These are phyloP conservation scores for Eunapius fragilis DNA, from an alignment of 37 sponge, comb jelly and placozoan species.

Conservation along the genomic window DNA sequence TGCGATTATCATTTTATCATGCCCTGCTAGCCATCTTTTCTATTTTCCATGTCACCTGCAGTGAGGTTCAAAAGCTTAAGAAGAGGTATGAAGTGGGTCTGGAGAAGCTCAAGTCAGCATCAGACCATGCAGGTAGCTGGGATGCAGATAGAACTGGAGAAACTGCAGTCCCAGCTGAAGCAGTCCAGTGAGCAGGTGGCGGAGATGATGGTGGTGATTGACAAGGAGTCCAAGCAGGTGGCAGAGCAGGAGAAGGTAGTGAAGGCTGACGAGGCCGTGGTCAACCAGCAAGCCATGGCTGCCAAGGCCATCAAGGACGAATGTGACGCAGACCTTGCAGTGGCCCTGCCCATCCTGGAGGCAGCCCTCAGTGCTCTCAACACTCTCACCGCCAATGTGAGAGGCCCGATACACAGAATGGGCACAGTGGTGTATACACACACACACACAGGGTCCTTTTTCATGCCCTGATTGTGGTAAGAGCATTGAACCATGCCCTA, in stretches of 20 bases:
- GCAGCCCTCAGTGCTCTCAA: conserved; percentile 93
- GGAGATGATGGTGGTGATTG: conserved; percentile 95
- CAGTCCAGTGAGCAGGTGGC: conserved; percentile 91
- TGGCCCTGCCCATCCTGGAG: conserved; percentile 94
- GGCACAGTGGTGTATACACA: too few species aligned
- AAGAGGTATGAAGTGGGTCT: conserved; percentile 92
- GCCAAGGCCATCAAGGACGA: conserved; percentile 98
- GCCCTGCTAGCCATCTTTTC: not conserved
- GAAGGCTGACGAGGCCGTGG: conserved; percentile 95
- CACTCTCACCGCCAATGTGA: conserved; percentile 82
- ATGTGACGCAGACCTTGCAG: conserved; percentile 97
- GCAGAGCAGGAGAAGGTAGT: conserved; percentile 93
- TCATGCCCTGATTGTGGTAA: too few species aligned
- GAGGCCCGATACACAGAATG: too few species aligned
- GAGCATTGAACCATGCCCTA: too few species aligned
- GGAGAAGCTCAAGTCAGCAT: conserved; percentile 92
- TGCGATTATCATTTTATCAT: not conserved
- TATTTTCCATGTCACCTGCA: not conserved
- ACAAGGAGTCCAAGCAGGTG: conserved; percentile 94
- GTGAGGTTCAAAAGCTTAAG: conserved; percentile 90
- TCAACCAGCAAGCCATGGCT: conserved; percentile 94
- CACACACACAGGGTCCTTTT: too few species aligned
- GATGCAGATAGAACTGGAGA: conserved; percentile 92
- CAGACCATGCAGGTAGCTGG: conserved; percentile 84
- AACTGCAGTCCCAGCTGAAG: conserved; percentile 89